phyloP scores from a whole-genome alignment of 2,113 vertebrate genomes.

The Dromas ardeola region DNA sequence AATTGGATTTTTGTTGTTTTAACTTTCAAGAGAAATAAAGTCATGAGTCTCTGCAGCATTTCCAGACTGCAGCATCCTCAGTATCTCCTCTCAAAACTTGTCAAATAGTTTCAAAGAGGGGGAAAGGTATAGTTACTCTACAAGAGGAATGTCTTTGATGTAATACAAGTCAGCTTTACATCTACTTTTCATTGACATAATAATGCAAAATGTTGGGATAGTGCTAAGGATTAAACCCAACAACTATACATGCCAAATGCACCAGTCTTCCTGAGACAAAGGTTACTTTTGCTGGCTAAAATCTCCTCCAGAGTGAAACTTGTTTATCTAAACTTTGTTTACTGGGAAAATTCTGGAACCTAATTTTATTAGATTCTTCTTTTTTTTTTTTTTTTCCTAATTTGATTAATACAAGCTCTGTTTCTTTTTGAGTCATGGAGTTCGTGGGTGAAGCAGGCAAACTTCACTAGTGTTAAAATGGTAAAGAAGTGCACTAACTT shows the following conservation, averaged over 20 bases:
- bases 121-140: not conserved
- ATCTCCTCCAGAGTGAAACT: not conserved
- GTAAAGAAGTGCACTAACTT: not conserved
- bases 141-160: not conserved
- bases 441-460: not conserved
- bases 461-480: not conserved
- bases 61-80: rapidly evolving
- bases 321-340: not conserved
- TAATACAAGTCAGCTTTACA: not conserved
- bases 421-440: not conserved
- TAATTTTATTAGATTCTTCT: not conserved
- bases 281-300: not conserved
- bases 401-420: not conserved
- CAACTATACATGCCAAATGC: rapidly evolving
- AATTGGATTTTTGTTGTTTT: not conserved
- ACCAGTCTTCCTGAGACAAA: not conserved
- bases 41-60: not conserved
- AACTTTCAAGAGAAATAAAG: not conserved
- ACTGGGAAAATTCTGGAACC: not conserved
- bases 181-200: not conserved
- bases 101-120: not conserved
- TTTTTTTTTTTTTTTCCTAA: not conserved
- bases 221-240: not conserved
- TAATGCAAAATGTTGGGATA: not conserved
- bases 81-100: not conserved